Conservation (phyloP, 2,888 invertebrate genomes). For the Metopia argyrocephala region DNA sequence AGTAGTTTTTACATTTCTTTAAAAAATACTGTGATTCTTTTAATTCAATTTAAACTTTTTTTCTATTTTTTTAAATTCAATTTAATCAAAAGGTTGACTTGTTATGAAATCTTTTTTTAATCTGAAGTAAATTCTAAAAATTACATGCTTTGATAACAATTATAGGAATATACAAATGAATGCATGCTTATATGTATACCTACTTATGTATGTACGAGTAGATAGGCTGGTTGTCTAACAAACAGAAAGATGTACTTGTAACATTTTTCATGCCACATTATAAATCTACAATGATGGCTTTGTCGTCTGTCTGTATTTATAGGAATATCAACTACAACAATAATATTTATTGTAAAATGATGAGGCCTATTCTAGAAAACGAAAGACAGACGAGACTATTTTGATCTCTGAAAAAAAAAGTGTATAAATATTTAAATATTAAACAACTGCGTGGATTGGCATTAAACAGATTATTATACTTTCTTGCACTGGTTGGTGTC, state of each 20-base stretch:
- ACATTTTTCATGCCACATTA: not conserved
- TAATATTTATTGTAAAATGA: not conserved
- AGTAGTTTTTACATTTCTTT: not conserved
- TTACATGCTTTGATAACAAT: slow-evolving; percentile 19
- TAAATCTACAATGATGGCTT: not conserved
- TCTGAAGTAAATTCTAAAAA: slow-evolving; percentile 11
- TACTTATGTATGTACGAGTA: no score
- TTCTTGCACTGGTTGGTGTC: no score
- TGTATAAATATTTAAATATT: no score
- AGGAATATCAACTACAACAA: not conserved
- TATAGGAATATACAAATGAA: not conserved
- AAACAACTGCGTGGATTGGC: no score
- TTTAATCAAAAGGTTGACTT: slow-evolving; percentile 17
- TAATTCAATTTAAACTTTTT: not conserved
- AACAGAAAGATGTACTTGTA: not conserved
- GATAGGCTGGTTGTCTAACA: not conserved
- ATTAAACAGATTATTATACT: no score
- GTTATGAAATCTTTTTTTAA: slow-evolving; percentile 8
- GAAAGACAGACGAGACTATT: not conserved
- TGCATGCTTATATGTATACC: not conserved
- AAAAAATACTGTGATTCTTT: not conserved
- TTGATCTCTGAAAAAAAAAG: no score
- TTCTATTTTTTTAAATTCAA: slow-evolving; percentile 1
- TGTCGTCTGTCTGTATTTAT: not conserved
- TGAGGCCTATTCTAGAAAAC: not conserved